Conservation (phyloP, 2,113 vertebrate genomes). For the Cariama cristata region DNA sequence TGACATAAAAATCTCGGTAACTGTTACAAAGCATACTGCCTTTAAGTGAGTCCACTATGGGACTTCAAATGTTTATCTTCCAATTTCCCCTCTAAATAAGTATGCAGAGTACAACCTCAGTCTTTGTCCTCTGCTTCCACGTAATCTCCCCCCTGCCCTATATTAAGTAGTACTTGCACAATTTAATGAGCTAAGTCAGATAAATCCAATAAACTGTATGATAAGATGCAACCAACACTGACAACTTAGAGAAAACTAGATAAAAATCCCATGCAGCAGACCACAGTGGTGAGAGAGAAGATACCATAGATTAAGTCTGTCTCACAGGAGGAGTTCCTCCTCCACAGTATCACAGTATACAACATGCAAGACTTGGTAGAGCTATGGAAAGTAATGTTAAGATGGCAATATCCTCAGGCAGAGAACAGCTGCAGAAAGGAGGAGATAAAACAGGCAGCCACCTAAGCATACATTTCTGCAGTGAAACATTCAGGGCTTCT, state of each 20-base stretch:
- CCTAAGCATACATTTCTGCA: neutral
- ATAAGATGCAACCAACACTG: neutral
- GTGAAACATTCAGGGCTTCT: neutral
- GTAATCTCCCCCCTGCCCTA: no score
- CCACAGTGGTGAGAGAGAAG: neutral
- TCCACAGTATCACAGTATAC: rapidly evolving
- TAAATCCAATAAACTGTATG: neutral
- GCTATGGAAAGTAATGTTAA: rapidly evolving
- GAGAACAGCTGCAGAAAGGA: neutral
- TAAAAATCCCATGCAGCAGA: neutral
- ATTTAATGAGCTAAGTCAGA: neutral
- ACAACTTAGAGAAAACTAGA: neutral
- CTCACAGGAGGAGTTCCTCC: neutral
- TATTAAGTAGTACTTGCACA: neutral
- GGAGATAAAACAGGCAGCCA: neutral
- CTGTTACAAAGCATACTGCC: neutral
- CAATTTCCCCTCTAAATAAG: neutral
- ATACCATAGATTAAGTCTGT: neutral
- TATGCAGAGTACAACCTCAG: neutral
- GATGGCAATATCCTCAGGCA: neutral
- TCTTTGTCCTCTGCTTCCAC: neutral
- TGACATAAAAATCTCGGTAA: neutral
- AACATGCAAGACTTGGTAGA: neutral
- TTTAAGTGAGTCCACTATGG: rapidly evolving
- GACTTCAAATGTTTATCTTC: neutral